Evolutionary conservation across 2,888 invertebrate genomes (phyloP).

Genomic region (Orthonychiurus folsomi): DNA sequence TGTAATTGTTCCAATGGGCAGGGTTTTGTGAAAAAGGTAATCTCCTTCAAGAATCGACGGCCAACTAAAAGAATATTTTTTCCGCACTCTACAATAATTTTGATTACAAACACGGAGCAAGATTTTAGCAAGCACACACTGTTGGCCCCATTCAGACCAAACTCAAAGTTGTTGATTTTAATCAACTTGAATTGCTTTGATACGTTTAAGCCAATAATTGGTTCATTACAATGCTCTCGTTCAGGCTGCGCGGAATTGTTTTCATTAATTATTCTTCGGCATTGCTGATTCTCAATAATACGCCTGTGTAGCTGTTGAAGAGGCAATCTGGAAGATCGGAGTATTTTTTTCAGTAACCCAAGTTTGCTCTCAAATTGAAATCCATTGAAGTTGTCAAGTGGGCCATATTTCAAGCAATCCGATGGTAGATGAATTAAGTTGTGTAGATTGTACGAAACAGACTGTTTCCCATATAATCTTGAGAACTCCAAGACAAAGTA

Average conservation of each 20-base stretch:
- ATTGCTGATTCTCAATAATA: slow-evolving; percentile 6
- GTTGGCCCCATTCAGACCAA: neutral
- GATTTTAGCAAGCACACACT: neutral
- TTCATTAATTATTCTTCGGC: neutral
- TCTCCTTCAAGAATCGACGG: neutral
- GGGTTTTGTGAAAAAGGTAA: neutral
- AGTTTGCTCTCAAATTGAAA: slow-evolving; percentile 43
- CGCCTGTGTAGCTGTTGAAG: slow-evolving; percentile 16
- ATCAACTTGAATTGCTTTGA: neutral
- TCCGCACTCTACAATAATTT: neutral
- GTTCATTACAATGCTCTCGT: neutral
- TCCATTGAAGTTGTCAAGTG: slow-evolving; percentile 41
- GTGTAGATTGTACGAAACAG: slow-evolving; percentile 43
- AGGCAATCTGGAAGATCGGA: slow-evolving; percentile 8
- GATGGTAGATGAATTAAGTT: slow-evolving; percentile 42
- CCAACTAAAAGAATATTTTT: neutral
- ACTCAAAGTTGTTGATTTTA: neutral
- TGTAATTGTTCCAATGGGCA: neutral
- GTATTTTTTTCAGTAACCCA: slow-evolving; percentile 30
- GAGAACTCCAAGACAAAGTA: slow-evolving; percentile 40
- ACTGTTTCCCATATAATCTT: slow-evolving; percentile 42
- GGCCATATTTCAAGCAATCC: slow-evolving; percentile 42
- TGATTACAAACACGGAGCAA: neutral
- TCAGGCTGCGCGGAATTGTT: neutral
- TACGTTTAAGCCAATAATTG: neutral